Evolutionary conservation across 1,140 invertebrate genomes (phyloP), one percentile per base, ranked within the genome.

Genomic region (Neodiprion pinetum): DNA sequence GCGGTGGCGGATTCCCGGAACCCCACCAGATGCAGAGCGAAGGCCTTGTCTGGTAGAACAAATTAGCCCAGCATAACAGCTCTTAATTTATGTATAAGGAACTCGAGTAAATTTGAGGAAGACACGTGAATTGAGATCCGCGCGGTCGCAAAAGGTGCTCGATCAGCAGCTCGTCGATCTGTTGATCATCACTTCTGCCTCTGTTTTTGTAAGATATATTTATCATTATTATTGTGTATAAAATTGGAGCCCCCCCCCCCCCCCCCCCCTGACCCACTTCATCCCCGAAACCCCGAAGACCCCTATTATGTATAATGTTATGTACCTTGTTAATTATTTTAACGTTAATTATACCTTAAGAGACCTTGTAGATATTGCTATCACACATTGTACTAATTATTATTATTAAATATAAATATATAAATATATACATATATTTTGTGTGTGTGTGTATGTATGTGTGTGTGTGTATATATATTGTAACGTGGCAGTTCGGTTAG

Each of bases 1-100:
- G 88, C 49, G 87, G 89, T 72, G 91, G 90, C 77, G 92, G 91
- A 76, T 93, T 93, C 83, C 91, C 92, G 74, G 92, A 93, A 87
- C 92, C 92, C 74, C 92, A 92, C 87, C 92, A 93, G 88, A 90
- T 93, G 85, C 91, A 92, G 85, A 94, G 91, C 87, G 93, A 93
- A 85, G 92, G 92, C 72, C 90, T 93, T 80, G 93, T 93, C 88
- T 94, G 93, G 93, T 94, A 92, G 87, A 86, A 88, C 80, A 81
- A 83, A 81, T 82, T 85, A 61, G 53, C 53, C 53, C 9, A 61
- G 28, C 28, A 3, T 2, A 40, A 40, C 11, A 61, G 53, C 3
- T 14, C n/a, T 17, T 61, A 61, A 61, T 61, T 61, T 61, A 61
- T 61, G 53, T 61, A 61, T 61, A 61, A 61, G 53, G 5, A 61